These are phyloP conservation scores for Ommatoiulus sabulosus DNA, from an alignment of 2,888 invertebrate genomes.

Conservation along the genomic window DNA sequence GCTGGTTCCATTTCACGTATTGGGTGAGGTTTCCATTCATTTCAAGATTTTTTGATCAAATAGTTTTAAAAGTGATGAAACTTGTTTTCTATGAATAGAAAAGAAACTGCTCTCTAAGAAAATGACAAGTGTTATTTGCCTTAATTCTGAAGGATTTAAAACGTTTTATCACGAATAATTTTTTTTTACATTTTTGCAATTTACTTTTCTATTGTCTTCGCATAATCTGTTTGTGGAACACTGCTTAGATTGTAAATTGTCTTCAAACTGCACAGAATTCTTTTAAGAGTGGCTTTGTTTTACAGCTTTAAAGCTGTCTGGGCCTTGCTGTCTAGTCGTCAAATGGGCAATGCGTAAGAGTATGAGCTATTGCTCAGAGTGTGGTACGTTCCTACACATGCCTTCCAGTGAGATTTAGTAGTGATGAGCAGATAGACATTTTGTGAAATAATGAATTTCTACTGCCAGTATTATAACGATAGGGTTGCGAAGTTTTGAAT, in stretches of 20 bases:
- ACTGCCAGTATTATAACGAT: conserved; percentile 24
- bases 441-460: neutral
- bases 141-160: neutral
- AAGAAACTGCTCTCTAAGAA: neutral
- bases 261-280: neutral
- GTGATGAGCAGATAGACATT: neutral
- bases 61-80: no score
- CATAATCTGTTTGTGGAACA: neutral
- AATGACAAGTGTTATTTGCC: neutral
- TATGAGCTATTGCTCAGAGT: conserved; percentile 25
- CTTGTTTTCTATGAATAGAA: neutral
- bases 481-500: conserved; percentile 16
- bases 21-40: neutral
- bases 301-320: neutral
- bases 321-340: neutral
- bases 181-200: neutral
- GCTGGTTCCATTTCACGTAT: neutral
- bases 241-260: neutral
- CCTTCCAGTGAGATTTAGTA: conserved; percentile 25
- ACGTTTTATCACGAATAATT: neutral
- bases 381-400: conserved; percentile 34
- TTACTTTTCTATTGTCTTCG: neutral
- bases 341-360: neutral
- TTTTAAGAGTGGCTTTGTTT: neutral
- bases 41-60: neutral